phyloP scores from a whole-genome alignment of 1,140 invertebrate genomes.

The Dinothrombium tinctorium region DNA sequence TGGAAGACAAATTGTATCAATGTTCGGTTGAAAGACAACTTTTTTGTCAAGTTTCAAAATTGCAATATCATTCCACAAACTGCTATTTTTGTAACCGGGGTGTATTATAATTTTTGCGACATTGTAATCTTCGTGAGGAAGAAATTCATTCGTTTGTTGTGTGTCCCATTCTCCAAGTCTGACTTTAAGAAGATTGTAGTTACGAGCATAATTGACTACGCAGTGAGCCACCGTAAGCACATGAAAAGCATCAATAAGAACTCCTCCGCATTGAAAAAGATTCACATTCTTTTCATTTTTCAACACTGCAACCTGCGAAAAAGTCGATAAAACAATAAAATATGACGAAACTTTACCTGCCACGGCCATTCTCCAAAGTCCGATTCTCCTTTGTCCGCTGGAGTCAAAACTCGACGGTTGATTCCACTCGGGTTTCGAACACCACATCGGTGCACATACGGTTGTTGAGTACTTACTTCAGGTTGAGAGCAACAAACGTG shows the following conservation, averaged over 20 bases:
- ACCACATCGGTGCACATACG: conserved; percentile 33
- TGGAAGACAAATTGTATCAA: conserved; percentile 39
- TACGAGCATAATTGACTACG: conserved; percentile 11
- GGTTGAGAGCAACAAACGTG: conserved; percentile 21
- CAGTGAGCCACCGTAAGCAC: conserved; percentile 17
- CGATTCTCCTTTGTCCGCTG: conserved; percentile 31
- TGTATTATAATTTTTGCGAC: conserved; percentile 32
- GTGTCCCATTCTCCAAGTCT: conserved; percentile 50
- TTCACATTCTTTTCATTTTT: conserved; percentile 15
- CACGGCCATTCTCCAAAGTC: conserved; percentile 49
- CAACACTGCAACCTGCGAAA: conserved; percentile 15
- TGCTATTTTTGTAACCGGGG: conserved; percentile 24
- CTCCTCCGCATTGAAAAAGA: conserved; percentile 27
- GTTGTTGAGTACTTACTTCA: conserved; percentile 10
- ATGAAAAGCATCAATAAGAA: conserved; percentile 28
- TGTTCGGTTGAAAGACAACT: conserved; percentile 33
- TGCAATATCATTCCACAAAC: conserved; percentile 40
- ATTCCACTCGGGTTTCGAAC: conserved; percentile 39
- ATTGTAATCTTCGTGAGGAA: conserved; percentile 39
- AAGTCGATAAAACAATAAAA: conserved; percentile 13
- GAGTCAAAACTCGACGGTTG: conserved; percentile 31
- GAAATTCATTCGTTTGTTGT: conserved; percentile 41
- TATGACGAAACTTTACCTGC: conserved; percentile 32
- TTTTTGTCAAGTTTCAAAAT: conserved; percentile 32
- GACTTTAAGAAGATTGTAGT: conserved; percentile 9